phyloP scores from a whole-genome alignment of 35 echinoderm and acorn worm species.

The Ptychodera flava region DNA sequence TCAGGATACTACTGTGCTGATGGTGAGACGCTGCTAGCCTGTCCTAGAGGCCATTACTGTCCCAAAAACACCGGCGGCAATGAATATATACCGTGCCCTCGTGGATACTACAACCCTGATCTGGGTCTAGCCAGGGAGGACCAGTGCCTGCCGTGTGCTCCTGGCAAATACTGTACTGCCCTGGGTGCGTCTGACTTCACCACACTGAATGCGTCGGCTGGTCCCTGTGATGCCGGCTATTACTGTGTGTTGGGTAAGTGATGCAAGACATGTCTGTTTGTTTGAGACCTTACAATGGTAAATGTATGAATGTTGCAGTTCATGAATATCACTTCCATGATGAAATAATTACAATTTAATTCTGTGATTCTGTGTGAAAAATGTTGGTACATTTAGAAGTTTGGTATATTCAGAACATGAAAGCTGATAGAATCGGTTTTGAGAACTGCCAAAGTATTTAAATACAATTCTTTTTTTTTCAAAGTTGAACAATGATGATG shows the following conservation, averaged over 20 bases:
- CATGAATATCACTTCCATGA: too few species aligned
- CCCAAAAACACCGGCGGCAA: constrained; percentile 79
- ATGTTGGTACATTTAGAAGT: too few species aligned
- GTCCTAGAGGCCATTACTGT: constrained; percentile 89
- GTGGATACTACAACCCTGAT: constrained; percentile 89
- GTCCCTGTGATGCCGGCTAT: constrained; percentile 85
- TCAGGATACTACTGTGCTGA: constrained; percentile 93
- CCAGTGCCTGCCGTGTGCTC: constrained; percentile 77
- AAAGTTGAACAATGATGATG: too few species aligned
- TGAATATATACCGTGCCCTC: constrained; percentile 85
- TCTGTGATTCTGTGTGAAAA: too few species aligned
- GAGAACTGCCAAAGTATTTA: too few species aligned
- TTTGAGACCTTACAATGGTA: too few species aligned
- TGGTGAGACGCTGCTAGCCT: constrained; percentile 72
- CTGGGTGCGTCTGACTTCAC: constrained; percentile 70
- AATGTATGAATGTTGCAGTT: too few species aligned
- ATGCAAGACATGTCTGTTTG: too few species aligned
- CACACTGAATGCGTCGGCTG: constrained; percentile 55
- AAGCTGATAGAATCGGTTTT: too few species aligned
- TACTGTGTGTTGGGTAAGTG: constrained; percentile 76
- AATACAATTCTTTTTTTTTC: too few species aligned
- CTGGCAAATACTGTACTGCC: constrained; percentile 73
- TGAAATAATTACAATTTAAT: too few species aligned
- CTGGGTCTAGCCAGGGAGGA: constrained; percentile 72
- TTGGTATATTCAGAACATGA: too few species aligned